Conservation (phyloP, 2,888 invertebrate genomes). For the Dolichomitus sp. region DNA sequence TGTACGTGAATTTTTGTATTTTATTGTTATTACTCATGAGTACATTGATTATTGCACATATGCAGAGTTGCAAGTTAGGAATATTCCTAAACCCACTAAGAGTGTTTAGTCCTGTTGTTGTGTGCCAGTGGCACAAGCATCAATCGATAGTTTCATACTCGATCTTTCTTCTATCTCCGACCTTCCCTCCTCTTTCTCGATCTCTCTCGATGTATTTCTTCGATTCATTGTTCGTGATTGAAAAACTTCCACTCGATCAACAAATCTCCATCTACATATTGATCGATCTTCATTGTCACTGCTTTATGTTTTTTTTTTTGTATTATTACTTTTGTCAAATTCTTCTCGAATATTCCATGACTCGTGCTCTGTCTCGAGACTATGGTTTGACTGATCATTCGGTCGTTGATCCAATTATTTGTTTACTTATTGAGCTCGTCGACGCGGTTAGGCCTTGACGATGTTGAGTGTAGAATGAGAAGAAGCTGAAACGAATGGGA, state of each 20-base stretch:
- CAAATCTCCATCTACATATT: conserved; percentile 4
- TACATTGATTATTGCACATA: conserved; percentile 20
- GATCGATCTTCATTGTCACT: conserved; percentile 6
- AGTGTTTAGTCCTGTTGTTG: conserved; percentile 8
- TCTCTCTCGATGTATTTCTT: conserved; percentile 14
- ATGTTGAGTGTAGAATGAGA: neutral
- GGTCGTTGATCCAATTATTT: conserved; percentile 28
- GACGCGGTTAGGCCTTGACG: neutral
- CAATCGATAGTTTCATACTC: conserved; percentile 43
- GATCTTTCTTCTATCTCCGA: conserved; percentile 29
- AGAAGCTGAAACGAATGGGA: neutral
- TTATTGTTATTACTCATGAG: neutral
- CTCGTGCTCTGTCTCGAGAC: neutral
- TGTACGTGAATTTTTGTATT: neutral
- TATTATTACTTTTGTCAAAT: conserved; percentile 21
- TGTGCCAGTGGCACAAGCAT: conserved; percentile 3
- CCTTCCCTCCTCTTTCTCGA: conserved; percentile 2
- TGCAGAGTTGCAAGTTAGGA: conserved; percentile 39
- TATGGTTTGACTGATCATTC: neutral
- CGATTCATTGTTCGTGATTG: conserved; percentile 54
- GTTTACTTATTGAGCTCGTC: neutral
- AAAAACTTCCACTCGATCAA: conserved; percentile 61
- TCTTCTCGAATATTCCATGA: conserved; percentile 2
- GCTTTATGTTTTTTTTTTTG: neutral
- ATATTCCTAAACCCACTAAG: conserved; percentile 53